phyloP scores from a whole-genome alignment of 2,113 vertebrate genomes.

The Dascyllus trimaculatus region DNA sequence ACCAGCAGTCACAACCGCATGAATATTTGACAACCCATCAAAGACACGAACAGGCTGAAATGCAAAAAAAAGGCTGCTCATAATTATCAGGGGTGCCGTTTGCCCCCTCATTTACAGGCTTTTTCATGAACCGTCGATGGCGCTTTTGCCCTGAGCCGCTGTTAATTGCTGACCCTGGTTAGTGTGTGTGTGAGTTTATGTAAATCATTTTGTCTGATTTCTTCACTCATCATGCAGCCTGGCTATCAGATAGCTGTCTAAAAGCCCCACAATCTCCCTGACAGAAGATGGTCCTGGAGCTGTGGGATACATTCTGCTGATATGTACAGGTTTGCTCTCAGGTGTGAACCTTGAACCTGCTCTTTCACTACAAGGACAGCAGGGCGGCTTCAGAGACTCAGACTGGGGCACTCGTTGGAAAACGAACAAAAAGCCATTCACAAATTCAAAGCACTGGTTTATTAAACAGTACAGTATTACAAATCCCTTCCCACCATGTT shows the following conservation, averaged over 20 bases:
- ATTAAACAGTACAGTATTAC: too few relatives aligned
- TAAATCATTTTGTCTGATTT: conserved; percentile 31
- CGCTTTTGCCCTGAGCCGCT: conserved; percentile 24
- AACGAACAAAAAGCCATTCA: too few relatives aligned
- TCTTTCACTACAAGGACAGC: not conserved
- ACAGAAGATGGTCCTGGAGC: not conserved
- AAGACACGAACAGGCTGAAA: conserved; percentile 50
- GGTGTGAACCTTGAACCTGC: conserved; percentile 46
- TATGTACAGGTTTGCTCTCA: conserved; percentile 4
- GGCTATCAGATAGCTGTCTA: conserved; percentile 47
- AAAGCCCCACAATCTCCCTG: conserved; percentile 5
- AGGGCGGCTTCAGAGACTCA: not conserved
- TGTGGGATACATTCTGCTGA: conserved; percentile 26
- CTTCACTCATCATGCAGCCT: conserved; percentile 19
- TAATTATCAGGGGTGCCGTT: conserved; percentile 40
- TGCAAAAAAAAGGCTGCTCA: conserved; percentile 47
- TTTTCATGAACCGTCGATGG: conserved; percentile 55
- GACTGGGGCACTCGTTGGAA: not conserved
- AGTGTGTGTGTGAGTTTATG: conserved; percentile 37
- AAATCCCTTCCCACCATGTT: too few relatives aligned
- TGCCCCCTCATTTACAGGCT: conserved; percentile 30
- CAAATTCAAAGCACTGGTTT: too few relatives aligned
- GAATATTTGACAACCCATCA: conserved; percentile 64
- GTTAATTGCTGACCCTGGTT: conserved; percentile 61
- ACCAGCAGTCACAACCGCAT: conserved; percentile 41